Base-by-base conservation (phyloP, 2,113 vertebrate genomes). In the Petrocephalus microphthalmus region DNA sequence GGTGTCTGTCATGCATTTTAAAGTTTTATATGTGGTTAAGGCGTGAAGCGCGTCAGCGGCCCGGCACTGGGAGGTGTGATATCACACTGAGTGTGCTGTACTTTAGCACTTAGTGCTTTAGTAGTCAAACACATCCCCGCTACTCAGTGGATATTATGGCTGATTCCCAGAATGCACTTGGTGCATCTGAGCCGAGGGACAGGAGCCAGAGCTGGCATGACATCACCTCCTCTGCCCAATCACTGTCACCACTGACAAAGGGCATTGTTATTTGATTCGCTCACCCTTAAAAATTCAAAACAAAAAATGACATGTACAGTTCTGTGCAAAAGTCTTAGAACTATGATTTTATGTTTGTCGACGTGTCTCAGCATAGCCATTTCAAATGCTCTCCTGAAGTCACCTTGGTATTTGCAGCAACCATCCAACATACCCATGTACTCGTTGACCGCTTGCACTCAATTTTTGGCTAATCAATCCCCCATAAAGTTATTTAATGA, bases 81-180 rank as follows among this genome's bases (percentile, higher is more conserved):
- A 45, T 86, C 56, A 47, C 85, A 86, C 54, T 60, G 53, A 45
- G 85, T 86, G 56, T 54, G 51, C 85, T 86, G 85, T 64, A 60
- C 85, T 86, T 57, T 86, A 22, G 42, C 85, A 86, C 85, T 64
- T 86, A 33, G 42, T 56, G 57, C 85, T 64, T 64, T 37, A 37
- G 67, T 47, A 78, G 47, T 53, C 64, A 78, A 52, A 45, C 67
- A 53, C 47, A 19, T 53, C 87, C 25, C 87, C 25, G 25, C 25
- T n/a, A 33, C 87, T 87, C 11, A 10, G 37, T 54, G 84, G 51
- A 53, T 86, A 86, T 42, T 5, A 86, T 53, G 52, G 54, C 85
- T 42, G 33, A 78, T 78, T 78, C 71, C 71, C 71, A 78, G 71
- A 78, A 78, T 78, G 29, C 71, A 78, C 71, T 17, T 78, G 29